Conservation (phyloP, 2,113 vertebrate genomes). For the Epinephelus lanceolatus region DNA sequence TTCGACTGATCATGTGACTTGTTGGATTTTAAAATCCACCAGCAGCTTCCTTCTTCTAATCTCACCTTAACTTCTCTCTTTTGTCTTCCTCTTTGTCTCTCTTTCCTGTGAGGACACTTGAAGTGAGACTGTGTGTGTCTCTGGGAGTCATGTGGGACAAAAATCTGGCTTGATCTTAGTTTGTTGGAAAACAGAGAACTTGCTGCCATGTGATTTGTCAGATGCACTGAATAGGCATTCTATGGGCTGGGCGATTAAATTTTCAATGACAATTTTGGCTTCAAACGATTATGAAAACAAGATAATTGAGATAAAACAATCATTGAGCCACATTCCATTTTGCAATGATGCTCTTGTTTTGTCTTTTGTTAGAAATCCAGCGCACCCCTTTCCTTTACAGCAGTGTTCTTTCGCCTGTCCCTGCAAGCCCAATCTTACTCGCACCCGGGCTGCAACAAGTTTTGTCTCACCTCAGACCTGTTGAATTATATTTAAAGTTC, state of each 20-base stretch:
- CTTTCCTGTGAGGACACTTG: slow-evolving; percentile 18
- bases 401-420: too few species aligned
- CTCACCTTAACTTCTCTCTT: slow-evolving; percentile 28
- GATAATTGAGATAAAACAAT: too few species aligned
- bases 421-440: too few species aligned
- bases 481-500: too few species aligned
- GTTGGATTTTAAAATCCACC: neutral
- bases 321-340: too few species aligned
- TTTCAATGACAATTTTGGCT: too few species aligned
- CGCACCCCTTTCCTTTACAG: too few species aligned
- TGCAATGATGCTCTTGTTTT: too few species aligned
- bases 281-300: too few species aligned
- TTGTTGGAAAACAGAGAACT: slow-evolving; percentile 6
- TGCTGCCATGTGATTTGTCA: slow-evolving; percentile 12
- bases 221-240: neutral
- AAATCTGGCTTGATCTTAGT: slow-evolving; percentile 4
- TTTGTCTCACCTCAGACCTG: too few species aligned
- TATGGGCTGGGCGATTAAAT: neutral
- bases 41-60: slow-evolving; percentile 13
- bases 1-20: slow-evolving; percentile 39
- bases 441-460: too few species aligned
- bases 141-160: slow-evolving; percentile 21
- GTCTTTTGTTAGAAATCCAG: too few species aligned
- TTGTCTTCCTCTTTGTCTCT: slow-evolving; percentile 39
- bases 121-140: slow-evolving; percentile 2